These are phyloP conservation scores for Gambelia wislizenii DNA, from an alignment of 2,797 vertebrate species.

Conservation along the genomic window DNA sequence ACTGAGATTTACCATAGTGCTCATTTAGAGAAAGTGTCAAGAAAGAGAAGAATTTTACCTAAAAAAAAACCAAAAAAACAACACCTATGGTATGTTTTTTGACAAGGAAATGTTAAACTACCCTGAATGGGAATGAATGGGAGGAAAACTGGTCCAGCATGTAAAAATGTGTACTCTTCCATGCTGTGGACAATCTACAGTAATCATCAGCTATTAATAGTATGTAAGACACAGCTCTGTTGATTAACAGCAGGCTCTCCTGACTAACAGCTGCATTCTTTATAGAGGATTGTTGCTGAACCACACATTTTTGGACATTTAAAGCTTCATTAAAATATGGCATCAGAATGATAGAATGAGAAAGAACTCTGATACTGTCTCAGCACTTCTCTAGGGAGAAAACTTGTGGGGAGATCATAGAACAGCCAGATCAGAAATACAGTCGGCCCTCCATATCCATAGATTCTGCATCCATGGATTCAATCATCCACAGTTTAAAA, in stretches of 20 bases:
- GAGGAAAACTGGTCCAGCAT: neutral
- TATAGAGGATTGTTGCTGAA: conserved; percentile 4
- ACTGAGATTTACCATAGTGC: conserved; percentile 14
- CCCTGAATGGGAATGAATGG: conserved; percentile 21
- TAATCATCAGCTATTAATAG: conserved; percentile 32
- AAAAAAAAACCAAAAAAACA: too few relatives aligned
- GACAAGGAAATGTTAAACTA: conserved; percentile 26
- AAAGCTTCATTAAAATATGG: neutral
- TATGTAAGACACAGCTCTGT: neutral
- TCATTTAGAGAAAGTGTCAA: conserved; percentile 23
- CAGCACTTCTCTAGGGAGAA: neutral
- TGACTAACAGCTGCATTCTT: conserved; percentile 6
- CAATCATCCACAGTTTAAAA: too few relatives aligned
- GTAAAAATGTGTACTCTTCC: neutral
- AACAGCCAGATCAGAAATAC: neutral
- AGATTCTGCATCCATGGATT: too few relatives aligned
- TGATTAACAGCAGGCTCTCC: conserved; percentile 19
- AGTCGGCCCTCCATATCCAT: too few relatives aligned
- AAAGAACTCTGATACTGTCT: neutral
- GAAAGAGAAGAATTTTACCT: conserved; percentile 7
- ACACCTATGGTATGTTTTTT: neutral
- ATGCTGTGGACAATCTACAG: neutral
- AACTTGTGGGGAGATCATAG: neutral
- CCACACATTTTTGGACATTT: conserved; percentile 5
- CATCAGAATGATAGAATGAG: conserved; percentile 29